Conservation (phyloP, 2,113 vertebrate species). For the Raja brachyura region DNA sequence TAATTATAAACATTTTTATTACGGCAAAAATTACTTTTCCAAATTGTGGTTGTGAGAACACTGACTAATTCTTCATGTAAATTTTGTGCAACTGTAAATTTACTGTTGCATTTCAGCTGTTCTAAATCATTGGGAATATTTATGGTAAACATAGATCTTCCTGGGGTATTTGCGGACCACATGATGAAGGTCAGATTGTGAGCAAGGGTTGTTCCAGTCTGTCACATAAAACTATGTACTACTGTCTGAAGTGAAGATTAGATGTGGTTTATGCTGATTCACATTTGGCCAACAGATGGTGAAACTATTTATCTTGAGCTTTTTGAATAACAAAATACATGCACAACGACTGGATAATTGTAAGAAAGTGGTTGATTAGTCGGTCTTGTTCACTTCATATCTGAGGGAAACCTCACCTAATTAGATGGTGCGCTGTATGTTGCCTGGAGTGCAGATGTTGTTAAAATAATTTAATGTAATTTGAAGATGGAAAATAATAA, state of each 20-base stretch:
- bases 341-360: constrained; percentile 48
- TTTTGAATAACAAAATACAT: constrained; percentile 44
- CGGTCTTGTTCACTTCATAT: constrained; percentile 16
- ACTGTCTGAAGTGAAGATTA: constrained; percentile 48
- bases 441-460: background rate
- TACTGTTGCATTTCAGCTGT: background rate
- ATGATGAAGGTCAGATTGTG: constrained; percentile 47
- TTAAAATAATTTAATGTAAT: background rate
- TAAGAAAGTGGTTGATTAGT: constrained; percentile 42
- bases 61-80: no score
- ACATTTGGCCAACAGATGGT: constrained; percentile 56
- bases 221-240: constrained; percentile 42
- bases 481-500: background rate
- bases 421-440: constrained; percentile 20
- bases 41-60: background rate
- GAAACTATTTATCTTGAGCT: constrained; percentile 44
- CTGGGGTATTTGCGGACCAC: constrained; percentile 37
- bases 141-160: constrained; percentile 27
- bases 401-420: constrained; percentile 53
- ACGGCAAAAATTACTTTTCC: background rate
- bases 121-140: background rate
- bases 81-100: background rate
- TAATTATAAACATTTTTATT: background rate
- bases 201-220: constrained; percentile 45
- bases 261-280: constrained; percentile 50